Percentiles rank a stretch among this genome's conserved stretches.
Conservation (phyloP, 2,888 invertebrate genomes). For the Drosophila parthenogenetica region DNA sequence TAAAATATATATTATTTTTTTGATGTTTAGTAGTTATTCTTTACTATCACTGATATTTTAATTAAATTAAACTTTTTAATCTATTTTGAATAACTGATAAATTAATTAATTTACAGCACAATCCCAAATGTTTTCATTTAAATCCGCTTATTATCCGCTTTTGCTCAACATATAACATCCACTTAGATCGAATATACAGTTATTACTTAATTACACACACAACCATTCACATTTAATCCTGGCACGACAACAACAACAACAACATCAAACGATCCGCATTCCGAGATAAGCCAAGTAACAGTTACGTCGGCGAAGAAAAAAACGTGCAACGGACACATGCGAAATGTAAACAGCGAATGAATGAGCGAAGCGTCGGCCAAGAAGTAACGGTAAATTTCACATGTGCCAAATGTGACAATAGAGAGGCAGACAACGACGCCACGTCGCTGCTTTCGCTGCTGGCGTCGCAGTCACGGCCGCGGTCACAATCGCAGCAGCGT, state of each 20-base stretch:
- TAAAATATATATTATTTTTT: too few relatives aligned
- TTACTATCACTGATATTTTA: too few relatives aligned
- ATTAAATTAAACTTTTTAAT: too few relatives aligned
- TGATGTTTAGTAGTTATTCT: too few relatives aligned
- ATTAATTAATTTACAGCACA: too few relatives aligned
- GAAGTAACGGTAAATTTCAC: constrained; percentile 82
- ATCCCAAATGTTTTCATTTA: too few relatives aligned
- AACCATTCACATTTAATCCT: not conserved
- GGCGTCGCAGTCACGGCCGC: constrained; percentile 35
- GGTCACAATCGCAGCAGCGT: constrained; percentile 31
- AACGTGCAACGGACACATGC: constrained; percentile 59
- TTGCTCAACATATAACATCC: too few relatives aligned
- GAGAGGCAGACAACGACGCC: constrained; percentile 54
- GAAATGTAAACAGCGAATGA: constrained; percentile 82
- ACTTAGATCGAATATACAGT: too few relatives aligned
- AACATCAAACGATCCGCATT: constrained; percentile 5
- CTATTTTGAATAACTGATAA: too few relatives aligned
- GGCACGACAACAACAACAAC: not conserved
- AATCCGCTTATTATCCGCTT: too few relatives aligned
- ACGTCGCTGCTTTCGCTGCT: constrained; percentile 19
- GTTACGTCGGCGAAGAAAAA: constrained; percentile 33
- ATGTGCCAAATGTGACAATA: constrained; percentile 78
- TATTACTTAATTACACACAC: not conserved
- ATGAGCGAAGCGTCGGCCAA: constrained; percentile 75
- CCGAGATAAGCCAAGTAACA: constrained; percentile 32